These are phyloP conservation scores for Alaudala cheleensis DNA, from an alignment of 2,113 vertebrate species.

Conservation along the genomic window DNA sequence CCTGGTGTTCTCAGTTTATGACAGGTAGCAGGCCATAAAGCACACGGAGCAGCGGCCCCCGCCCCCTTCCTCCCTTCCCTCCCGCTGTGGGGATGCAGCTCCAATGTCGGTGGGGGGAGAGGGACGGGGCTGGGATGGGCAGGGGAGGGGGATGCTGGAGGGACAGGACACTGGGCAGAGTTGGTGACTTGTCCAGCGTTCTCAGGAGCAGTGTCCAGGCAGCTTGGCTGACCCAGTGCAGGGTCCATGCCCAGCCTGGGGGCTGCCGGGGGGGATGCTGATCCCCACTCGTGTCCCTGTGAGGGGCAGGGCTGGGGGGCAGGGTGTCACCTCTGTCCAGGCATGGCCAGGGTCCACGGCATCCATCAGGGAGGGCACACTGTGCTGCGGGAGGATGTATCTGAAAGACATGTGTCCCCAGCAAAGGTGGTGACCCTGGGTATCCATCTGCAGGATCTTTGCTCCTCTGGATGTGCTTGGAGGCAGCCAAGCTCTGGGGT, in stretches of 20 bases:
- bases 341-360: rapidly evolving
- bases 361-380: not conserved
- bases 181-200: not conserved
- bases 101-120: not conserved
- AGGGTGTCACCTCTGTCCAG: not conserved
- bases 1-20: conserved; percentile 63
- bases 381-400: not conserved
- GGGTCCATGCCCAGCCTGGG: not conserved
- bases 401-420: not conserved
- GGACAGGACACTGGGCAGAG: not conserved
- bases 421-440: not conserved
- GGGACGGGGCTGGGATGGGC: rapidly evolving
- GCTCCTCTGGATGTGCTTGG: not conserved
- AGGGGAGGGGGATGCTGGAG: rapidly evolving
- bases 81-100: rapidly evolving
- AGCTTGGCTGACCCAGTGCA: rapidly evolving
- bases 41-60: not conserved
- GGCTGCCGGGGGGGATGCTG: not conserved
- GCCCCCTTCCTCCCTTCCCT: not conserved
- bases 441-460: not conserved
- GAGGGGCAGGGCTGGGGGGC: not conserved
- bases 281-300: not conserved
- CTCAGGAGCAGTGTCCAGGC: not conserved
- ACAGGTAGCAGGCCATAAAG: conserved; percentile 55
- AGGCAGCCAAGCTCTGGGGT: not conserved